Conservation (phyloP, 1,140 invertebrate genomes). For the Diabrotica undecimpunctata region DNA sequence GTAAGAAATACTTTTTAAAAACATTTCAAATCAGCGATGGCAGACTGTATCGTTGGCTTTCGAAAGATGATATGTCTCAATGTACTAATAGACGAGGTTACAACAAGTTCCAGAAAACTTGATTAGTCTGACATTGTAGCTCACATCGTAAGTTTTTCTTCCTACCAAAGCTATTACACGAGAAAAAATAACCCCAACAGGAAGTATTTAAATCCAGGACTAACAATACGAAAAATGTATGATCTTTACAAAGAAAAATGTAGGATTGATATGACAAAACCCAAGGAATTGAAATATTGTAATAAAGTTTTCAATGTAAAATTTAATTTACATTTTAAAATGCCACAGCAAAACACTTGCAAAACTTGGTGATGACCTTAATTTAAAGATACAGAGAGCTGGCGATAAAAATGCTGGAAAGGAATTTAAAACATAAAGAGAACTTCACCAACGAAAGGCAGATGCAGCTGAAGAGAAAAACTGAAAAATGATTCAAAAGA, state of each 20-base stretch:
- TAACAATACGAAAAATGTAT: conserved; percentile 19
- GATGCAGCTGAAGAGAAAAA: conserved; percentile 6
- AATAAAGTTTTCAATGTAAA: conserved; percentile 10
- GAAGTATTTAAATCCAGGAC: not conserved
- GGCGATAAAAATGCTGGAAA: conserved; percentile 11
- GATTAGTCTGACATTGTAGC: not conserved
- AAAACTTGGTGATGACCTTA: conserved; percentile 13
- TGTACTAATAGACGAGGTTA: too few relatives aligned
- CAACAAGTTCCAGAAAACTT: not conserved
- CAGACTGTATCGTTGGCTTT: too few relatives aligned
- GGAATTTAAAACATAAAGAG: conserved; percentile 7
- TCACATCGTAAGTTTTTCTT: not conserved
- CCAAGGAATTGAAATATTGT: conserved; percentile 11
- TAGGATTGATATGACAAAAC: not conserved
- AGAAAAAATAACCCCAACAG: not conserved
- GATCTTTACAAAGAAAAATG: conserved; percentile 14
- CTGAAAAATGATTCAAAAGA: conserved; percentile 9
- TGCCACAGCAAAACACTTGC: conserved; percentile 14
- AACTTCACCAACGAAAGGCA: conserved; percentile 17
- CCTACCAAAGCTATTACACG: not conserved
- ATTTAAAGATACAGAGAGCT: conserved; percentile 4
- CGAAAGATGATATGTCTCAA: too few relatives aligned
- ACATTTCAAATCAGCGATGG: too few relatives aligned
- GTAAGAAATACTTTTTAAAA: too few relatives aligned
- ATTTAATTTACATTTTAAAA: conserved; percentile 26